Conservation (phyloP, 2,113 vertebrate genomes). For the Cyphomyrus plagiostoma region DNA sequence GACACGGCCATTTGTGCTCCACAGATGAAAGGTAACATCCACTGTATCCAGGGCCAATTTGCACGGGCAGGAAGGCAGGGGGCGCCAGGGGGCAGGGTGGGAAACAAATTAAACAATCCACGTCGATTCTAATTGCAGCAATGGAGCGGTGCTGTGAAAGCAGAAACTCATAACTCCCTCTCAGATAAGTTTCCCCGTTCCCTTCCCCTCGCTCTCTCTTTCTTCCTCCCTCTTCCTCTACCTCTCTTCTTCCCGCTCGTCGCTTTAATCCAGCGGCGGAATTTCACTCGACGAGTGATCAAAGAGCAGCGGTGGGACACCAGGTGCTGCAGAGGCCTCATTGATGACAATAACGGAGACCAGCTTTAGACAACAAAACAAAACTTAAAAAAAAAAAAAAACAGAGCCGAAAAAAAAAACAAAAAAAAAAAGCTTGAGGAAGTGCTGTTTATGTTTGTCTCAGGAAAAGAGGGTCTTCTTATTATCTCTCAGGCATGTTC, state of each 20-base stretch:
- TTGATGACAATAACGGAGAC: conserved; percentile 52
- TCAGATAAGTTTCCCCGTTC: conserved; percentile 37
- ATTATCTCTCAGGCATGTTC: conserved; percentile 50
- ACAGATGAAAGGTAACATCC: conserved; percentile 30
- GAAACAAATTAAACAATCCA: conserved; percentile 43
- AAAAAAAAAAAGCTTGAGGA: conserved; percentile 20
- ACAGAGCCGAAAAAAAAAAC: not conserved
- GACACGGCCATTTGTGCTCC: conserved; percentile 26
- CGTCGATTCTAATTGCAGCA: conserved; percentile 52
- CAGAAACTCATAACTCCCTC: conserved; percentile 32
- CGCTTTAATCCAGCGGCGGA: conserved; percentile 61
- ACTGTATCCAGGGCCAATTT: conserved; percentile 28
- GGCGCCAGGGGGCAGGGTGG: not conserved
- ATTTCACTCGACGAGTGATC: conserved; percentile 65
- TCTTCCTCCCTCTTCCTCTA: conserved; percentile 22
- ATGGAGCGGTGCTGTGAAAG: conserved; percentile 32
- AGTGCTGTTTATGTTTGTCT: conserved; percentile 38
- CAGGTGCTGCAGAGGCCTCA: conserved; percentile 57
- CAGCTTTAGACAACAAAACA: conserved; percentile 19
- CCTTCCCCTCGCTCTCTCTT: not conserved
- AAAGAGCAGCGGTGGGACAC: conserved; percentile 53
- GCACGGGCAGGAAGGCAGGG: conserved; percentile 7
- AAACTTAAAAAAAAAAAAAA: not conserved
- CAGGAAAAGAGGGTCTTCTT: conserved; percentile 26
- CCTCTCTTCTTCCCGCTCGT: conserved; percentile 31